Evolutionary conservation across 2,113 vertebrate species (phyloP), one percentile per base, ranked within the genome.

Genomic region (Galbula dea): DNA sequence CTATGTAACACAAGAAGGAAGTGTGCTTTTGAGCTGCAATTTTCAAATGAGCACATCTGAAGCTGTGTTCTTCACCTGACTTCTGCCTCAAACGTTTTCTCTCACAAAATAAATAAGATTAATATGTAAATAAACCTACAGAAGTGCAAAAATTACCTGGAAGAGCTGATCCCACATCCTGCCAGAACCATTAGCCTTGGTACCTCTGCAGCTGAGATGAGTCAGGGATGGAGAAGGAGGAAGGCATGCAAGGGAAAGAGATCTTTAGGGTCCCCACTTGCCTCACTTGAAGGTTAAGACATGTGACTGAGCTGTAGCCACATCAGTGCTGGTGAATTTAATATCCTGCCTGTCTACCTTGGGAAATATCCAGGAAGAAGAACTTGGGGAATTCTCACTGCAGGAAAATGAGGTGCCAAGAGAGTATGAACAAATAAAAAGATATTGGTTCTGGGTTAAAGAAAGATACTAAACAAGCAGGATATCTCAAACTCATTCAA

Each of bases 1-100:
- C n/a, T 20, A 61, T 37, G 75, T 92, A 51, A 83, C 87, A 62
- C 22, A 90, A 89, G 77, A 97, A 90, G 84, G 43, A 65, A 46
- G 23, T 71, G 23, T 67, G 73, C 81, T 68, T 86, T 65, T 66
- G 20, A 86, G 32, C 15, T 27, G 9, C 15, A 34, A 6, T 71
- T 90, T 95, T 88, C 32, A 69, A 49, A 90, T 37, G 12, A 45
- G 20, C 12, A 58, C 61, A 73, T 67, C 66, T 87, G 41, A 84
- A 82, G 15, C 19, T 65, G 3, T 48, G 34, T 85, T 86, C 82
- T 91, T 89, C 49, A 83, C n/a, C n/a, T 65, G 66, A 73, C 78
- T 80, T 85, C 94, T 76, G 88, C 39, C 75, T 94, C 87, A 85
- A 30, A 69, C 8, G 1, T 94, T 95, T 93, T 32, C 7, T n/a